Evolutionary conservation across 2,113 vertebrate species (phyloP), one percentile per base, ranked within the genome.

Genomic region (Raphicerus campestris): DNA sequence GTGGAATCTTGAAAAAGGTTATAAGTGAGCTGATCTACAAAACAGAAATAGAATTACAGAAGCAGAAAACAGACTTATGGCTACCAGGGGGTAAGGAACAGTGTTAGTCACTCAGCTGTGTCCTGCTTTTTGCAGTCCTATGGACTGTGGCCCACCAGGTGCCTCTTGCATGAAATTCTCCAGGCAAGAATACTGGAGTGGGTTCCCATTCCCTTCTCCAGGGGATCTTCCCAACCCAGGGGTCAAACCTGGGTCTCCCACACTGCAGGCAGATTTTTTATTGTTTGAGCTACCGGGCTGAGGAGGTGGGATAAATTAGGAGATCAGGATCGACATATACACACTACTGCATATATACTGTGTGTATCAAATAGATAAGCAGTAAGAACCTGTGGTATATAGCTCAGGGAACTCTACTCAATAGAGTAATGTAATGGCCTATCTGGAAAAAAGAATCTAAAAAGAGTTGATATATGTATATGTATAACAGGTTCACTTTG

Each of bases 271-370:
- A 35, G 19, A 35, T 35, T 70, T 70, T 70, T 35, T 70, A 35
- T 6, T 70, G n/a, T 70, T 70, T 35, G n/a, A 20, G 63, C 19
- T 22, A 70, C n/a, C 0, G 0, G 17, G 9, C n/a, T 35, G 63
- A 70, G 9, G 17, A 10, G 19, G n/a, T 20, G 19, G 63, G 9
- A 35, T 70, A 70, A 35, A 70, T 70, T 70, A 70, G 32, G 63
- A 66, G 63, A 11, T 70, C 8, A n/a, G 63, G n/a, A 70, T 70
- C 0, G 2, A 42, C 45, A 80, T 19, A 80, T 6, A 49, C 28
- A 32, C 5, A 32, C 9, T 11, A 32, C 8, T 80, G 28, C 19
- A 20, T 45, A 26, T 32, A 49, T 11, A 32, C 8, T 80, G 28
- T 32, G 11, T 45, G 45, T 19, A 49, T 80, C 49, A 80, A 80